These are phyloP conservation scores for Moxostoma hubbsi DNA, from an alignment of 2,797 vertebrate genomes.

Conservation along the genomic window DNA sequence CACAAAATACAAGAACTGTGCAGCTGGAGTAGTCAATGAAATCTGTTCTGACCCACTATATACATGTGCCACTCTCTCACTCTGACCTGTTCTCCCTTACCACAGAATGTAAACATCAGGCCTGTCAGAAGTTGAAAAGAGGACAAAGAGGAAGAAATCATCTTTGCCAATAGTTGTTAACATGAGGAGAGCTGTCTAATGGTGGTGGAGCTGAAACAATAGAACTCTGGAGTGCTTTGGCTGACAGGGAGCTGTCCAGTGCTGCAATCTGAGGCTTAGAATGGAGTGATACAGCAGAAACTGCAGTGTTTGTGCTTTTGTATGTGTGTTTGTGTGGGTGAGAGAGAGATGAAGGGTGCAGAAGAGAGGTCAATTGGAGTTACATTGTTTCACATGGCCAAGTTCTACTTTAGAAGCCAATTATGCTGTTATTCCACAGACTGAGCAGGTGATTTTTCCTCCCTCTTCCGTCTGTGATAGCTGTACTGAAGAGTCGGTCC, in stretches of 20 bases:
- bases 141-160: conserved; percentile 51
- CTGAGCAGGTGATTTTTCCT: conserved; percentile 75
- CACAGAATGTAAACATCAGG: conserved; percentile 58
- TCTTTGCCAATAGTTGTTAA: conserved; percentile 59
- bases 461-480: conserved; percentile 71
- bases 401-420: conserved; percentile 78
- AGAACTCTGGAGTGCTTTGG: conserved; percentile 51
- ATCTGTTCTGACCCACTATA: conserved; percentile 25
- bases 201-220: conserved; percentile 55
- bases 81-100: conserved; percentile 54
- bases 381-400: conserved; percentile 77
- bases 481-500: conserved; percentile 71
- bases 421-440: conserved; percentile 78
- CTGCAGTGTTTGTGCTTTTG: conserved; percentile 38
- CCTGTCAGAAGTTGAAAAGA: conserved; percentile 48
- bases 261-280: conserved; percentile 66
- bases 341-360: conserved; percentile 59
- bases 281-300: conserved; percentile 46
- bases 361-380: conserved; percentile 73
- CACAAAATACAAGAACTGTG: neutral
- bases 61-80: conserved; percentile 10
- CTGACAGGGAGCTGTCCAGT: conserved; percentile 60
- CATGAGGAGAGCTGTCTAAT: conserved; percentile 58
- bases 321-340: conserved; percentile 48
- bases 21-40: conserved; percentile 16